Base-by-base conservation (phyloP, 1,140 invertebrate genomes). In the Drosophila lini region DNA sequence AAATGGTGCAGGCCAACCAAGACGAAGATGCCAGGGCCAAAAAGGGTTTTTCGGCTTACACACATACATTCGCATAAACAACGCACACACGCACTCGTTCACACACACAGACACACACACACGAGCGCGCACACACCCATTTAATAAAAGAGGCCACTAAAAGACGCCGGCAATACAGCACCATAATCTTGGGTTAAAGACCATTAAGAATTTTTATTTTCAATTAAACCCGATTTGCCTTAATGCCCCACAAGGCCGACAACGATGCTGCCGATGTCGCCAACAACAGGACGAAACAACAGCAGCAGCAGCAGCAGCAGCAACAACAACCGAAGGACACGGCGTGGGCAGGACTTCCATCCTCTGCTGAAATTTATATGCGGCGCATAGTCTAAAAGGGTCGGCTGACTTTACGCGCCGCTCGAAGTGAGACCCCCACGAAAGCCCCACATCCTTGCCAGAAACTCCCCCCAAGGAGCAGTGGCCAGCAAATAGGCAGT, bases 121-220 rank as follows among this genome's bases (percentile, higher is more conserved):
- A 19, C 44, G 57, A 16, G 36, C 45, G 42, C 62, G 45, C 55
- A 78, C 75, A 73, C 60, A 74, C 56, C 59, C 77, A 74, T 89
- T 88, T 89, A 71, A 89, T 88, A 89, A 83, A 89, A 84, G 84
- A 78, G 68, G 80, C 80, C 85, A 89, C 84, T 89, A 89, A 89
- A 89, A 89, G 80, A 80, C 80, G 83, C 25, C 55, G 67, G 84
- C 84, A 89, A 84, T 89, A 84, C 84, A 81, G 85, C 74, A 71
- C 81, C 80, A 86, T 90, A 88, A 91, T 91, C 82, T 88, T 86
- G 86, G 80, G 80, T 91, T 88, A 84, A 91, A 80, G 85, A 85
- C 85, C 86, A 90, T 90, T 90, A 90, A 85, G 85, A 90, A 91
- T 91, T 91, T 91, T 91, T 91, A 91, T 91, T 91, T 91, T 91